phyloP scores from a whole-genome alignment of 2,888 invertebrate genomes.

The Agonopterix alstromeriana region DNA sequence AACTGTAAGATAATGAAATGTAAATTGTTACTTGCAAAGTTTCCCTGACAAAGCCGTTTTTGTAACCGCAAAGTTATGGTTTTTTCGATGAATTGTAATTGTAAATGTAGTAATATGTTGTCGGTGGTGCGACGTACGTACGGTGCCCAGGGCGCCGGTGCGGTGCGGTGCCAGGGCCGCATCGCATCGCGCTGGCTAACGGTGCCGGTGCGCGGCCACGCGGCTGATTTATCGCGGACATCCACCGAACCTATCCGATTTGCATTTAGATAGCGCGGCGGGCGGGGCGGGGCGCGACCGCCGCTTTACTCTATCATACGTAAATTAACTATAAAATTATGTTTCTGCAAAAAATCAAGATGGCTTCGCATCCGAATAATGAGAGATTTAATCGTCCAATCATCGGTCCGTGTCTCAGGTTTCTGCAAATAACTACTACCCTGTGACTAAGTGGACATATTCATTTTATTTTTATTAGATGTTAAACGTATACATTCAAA shows the following conservation, averaged over 20 bases:
- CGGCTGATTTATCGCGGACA: conserved; percentile 70
- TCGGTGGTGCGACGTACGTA: conserved; percentile 9
- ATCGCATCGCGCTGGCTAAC: conserved; percentile 35
- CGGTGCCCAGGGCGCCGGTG: conserved; percentile 15
- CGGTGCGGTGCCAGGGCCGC: conserved; percentile 22
- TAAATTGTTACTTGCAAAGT: conserved; percentile 4
- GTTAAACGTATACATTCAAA: neutral
- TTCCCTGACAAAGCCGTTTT: conserved; percentile 6
- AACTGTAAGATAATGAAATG: conserved; percentile 2
- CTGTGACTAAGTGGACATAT: too few species aligned
- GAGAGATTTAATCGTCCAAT: conserved; percentile 48
- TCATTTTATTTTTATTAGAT: neutral
- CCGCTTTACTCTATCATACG: conserved; percentile 56
- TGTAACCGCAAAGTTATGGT: conserved; percentile 3
- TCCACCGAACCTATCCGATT: conserved; percentile 71
- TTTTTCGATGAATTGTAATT: conserved; percentile 9
- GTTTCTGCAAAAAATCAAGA: conserved; percentile 35
- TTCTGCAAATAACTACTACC: conserved; percentile 24
- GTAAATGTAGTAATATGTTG: conserved; percentile 7
- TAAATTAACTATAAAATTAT: conserved; percentile 66
- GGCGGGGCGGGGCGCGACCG: conserved; percentile 23
- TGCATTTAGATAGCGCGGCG: conserved; percentile 71
- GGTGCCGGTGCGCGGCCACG: conserved; percentile 36
- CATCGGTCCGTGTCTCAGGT: conserved; percentile 28
- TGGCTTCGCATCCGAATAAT: conserved; percentile 38